Base-by-base conservation (phyloP, 2,888 invertebrate genomes). In the Melipona bicolor region DNA sequence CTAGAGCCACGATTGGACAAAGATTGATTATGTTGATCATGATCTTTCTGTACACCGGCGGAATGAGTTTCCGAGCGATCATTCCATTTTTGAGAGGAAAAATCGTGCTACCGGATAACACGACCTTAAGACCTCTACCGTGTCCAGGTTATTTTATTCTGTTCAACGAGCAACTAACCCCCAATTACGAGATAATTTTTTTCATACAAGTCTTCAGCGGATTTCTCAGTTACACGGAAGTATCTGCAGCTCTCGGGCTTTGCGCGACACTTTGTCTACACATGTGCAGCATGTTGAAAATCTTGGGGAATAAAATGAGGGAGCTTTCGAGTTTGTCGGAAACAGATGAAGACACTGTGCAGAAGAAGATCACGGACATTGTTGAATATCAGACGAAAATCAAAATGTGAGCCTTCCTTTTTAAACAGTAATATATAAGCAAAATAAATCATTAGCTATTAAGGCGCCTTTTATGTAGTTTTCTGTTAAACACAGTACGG, bases 221-320 rank as follows among this genome's bases (percentile, higher is more conserved):
- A 0, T 78, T 91, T 15, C 59, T 91, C 2, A 87, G 85, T 56
- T 90, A 89, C 32, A 85, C 91, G 2, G 77, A 90, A 19, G 82
- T 86, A 0, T 78, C 81, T 3, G 89, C 89, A 0, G 82, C 83
- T 0, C 90, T 90, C 61, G 89, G 90, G 6, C 56, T 92, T 4
- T 89, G 88, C 0, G 88, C 91, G 1, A 72, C 89, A 6, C 87
- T 89, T 50, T 87, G 90, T 5, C 87, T 92, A 81, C 92, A 93
- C 52, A 84, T 88, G 6, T 91, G 91, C 27, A 91, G 91, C 21
- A 90, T 87, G 54, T 3, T 88, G 24, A 69, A 24, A 4, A 72
- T 86, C 19, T 11, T 86, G 52, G 72, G 67, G 2, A 27, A 43
- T 1, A 80, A 77, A 4, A 50, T 81, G 49, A 54, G 43, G 9